Percentiles rank a stretch among this genome's conserved stretches.
phyloP scores from a whole-genome alignment of 1,140 invertebrate genomes.

The Eriosoma lanigerum region DNA sequence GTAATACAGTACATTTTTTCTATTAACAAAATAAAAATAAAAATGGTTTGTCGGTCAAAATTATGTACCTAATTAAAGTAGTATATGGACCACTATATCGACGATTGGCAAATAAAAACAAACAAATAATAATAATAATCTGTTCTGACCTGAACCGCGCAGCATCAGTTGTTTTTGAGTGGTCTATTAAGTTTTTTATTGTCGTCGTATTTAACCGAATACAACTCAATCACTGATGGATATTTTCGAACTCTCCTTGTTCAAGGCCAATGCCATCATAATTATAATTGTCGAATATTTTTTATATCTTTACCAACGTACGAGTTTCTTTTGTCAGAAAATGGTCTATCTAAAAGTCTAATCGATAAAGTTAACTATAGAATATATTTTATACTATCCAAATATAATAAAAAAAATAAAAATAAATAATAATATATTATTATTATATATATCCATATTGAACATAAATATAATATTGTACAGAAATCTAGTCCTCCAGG shows the following conservation, averaged over 20 bases:
- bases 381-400: not conserved
- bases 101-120: not conserved
- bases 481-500: not conserved
- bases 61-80: no score
- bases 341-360: no score
- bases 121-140: slow-evolving; percentile 23
- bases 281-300: not conserved
- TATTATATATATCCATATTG: no score
- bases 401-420: not conserved
- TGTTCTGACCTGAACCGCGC: not conserved
- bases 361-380: not conserved
- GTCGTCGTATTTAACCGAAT: not conserved
- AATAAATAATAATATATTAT: no score
- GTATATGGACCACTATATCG: no score
- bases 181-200: slow-evolving; percentile 13
- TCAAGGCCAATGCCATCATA: slow-evolving; percentile 25
- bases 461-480: not conserved
- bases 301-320: not conserved
- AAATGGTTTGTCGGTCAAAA: no score
- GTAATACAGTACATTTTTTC: no score
- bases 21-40: no score
- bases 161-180: slow-evolving; percentile 14
- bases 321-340: not conserved
- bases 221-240: not conserved
- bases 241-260: slow-evolving; percentile 14